Conservation (phyloP, 1,140 invertebrate species). For the Neomicropteryx cornuta region DNA sequence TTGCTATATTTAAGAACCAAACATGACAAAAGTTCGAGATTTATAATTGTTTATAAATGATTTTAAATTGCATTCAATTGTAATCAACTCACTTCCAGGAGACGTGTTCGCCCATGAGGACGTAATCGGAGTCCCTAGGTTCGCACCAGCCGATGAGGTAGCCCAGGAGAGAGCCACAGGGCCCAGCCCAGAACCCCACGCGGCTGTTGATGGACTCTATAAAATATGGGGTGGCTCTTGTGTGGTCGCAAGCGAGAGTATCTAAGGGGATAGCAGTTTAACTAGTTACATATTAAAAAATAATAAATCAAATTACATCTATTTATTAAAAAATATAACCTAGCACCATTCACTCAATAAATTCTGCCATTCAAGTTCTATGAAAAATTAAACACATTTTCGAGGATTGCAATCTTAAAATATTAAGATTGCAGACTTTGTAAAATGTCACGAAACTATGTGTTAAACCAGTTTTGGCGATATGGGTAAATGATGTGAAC, state of each 20-base stretch:
- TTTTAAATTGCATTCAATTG: neutral
- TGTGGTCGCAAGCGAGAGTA: constrained; percentile 77
- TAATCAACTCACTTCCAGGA: constrained; percentile 55
- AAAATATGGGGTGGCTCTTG: constrained; percentile 78
- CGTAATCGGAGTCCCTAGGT: constrained; percentile 61
- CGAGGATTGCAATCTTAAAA: no score
- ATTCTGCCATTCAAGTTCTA: no score
- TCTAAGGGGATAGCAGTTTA: constrained; percentile 40
- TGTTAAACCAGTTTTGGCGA: no score
- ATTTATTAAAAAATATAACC: neutral
- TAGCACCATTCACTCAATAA: no score
- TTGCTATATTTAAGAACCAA: no score
- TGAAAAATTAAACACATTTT: no score
- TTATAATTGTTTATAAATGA: neutral
- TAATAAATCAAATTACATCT: constrained; percentile 1
- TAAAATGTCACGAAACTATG: no score
- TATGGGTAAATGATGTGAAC: no score
- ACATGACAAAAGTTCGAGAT: neutral
- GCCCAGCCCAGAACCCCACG: constrained; percentile 70
- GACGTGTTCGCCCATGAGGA: constrained; percentile 73
- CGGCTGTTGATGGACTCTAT: constrained; percentile 73
- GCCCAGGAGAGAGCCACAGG: constrained; percentile 66
- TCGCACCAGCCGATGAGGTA: constrained; percentile 74
- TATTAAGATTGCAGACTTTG: no score
- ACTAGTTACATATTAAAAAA: constrained; percentile 1